Evolutionary conservation across 2,888 invertebrate genomes (phyloP).

Genomic region (Alloscopus bannaensis): DNA sequence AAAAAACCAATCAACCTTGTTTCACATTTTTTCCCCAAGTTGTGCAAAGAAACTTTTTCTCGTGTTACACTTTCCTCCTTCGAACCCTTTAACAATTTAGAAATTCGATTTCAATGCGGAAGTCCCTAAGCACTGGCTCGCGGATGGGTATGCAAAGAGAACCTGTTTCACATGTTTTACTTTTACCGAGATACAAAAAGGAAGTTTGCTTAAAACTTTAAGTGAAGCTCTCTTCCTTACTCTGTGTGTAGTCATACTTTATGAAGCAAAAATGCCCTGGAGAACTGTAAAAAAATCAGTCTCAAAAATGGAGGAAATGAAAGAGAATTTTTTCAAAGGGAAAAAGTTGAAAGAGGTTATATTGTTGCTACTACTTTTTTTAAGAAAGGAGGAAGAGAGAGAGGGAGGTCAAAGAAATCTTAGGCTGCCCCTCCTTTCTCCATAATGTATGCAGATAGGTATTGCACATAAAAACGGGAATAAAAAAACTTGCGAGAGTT

Average conservation of each 20-base stretch:
- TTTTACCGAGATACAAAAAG: background rate
- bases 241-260: constrained; percentile 12
- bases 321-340: constrained; percentile 6
- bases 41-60: no score
- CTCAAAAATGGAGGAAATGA: constrained; percentile 8
- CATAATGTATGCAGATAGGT: background rate
- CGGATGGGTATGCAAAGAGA: no score
- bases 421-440: background rate
- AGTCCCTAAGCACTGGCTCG: no score
- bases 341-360: background rate
- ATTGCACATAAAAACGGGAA: background rate
- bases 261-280: constrained; percentile 28
- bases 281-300: constrained; percentile 27
- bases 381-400: background rate
- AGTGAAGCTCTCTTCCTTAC: background rate
- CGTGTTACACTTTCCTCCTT: no score
- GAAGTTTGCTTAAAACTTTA: background rate
- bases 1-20: no score
- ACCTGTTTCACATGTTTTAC: constrained; percentile 16
- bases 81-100: constrained; percentile 7
- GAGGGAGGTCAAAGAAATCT: background rate
- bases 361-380: background rate
- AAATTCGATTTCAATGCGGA: constrained; percentile 24
- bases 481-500: background rate
- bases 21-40: no score